phyloP scores from a whole-genome alignment of 2,888 invertebrate genomes.

The Philereme transversata region DNA sequence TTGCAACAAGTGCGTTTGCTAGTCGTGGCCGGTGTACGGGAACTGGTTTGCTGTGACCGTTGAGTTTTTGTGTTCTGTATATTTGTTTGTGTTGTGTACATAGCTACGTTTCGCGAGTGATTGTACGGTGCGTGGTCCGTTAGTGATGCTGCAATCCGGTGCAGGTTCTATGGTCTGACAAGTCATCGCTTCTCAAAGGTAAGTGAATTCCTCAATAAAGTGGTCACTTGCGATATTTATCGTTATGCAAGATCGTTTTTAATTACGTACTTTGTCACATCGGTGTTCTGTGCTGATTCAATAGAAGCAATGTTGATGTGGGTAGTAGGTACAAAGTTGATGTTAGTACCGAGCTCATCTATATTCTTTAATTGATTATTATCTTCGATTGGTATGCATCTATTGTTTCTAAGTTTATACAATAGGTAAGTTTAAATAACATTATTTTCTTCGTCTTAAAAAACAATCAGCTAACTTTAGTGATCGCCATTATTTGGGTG shows the following conservation, averaged over 20 bases:
- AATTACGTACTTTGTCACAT: constrained; percentile 16
- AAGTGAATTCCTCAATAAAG: constrained; percentile 47
- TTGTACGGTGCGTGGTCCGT: constrained; percentile 55
- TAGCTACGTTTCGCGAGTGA: constrained; percentile 60
- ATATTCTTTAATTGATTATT: constrained; percentile 3
- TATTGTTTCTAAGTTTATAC: constrained; percentile 2
- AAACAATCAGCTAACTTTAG: too few species aligned
- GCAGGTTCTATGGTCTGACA: constrained; percentile 51
- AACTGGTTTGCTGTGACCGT: constrained; percentile 75
- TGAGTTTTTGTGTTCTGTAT: constrained; percentile 73
- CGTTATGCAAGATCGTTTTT: constrained; percentile 52
- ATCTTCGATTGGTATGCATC: constrained; percentile 15
- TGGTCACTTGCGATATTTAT: constrained; percentile 38
- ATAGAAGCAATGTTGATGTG: not conserved
- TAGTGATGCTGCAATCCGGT: constrained; percentile 64
- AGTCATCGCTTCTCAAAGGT: constrained; percentile 55
- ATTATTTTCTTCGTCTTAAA: not conserved
- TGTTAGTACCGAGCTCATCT: constrained; percentile 4
- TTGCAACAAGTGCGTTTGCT: constrained; percentile 73
- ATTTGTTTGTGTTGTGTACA: constrained; percentile 54
- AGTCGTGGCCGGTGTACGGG: constrained; percentile 54
- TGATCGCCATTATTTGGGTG: too few species aligned
- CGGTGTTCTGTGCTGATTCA: not conserved
- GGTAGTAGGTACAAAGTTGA: not conserved
- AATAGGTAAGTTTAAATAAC: too few species aligned